Base-by-base conservation (phyloP, 2,797 vertebrate species). In the Ptychobarbus kaznakovi region DNA sequence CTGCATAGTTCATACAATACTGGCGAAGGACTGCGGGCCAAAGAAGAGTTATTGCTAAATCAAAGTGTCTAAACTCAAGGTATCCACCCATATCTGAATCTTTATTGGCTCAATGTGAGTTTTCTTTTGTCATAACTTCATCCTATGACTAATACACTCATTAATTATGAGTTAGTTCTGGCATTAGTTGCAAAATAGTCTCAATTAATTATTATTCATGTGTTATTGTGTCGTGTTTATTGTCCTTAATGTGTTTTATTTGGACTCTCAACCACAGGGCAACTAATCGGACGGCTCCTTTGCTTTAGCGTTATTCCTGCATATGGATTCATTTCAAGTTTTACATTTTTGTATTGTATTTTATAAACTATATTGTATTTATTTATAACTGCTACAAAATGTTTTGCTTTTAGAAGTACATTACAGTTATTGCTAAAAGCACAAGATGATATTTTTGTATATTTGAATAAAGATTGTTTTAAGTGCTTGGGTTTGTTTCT, bases 1-100 rank as follows among this genome's bases (percentile, higher is more conserved):
- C 81, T 88, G 69, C 63, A n/a, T 94, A 95, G 95, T 92, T 95
- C 93, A 78, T 95, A 95, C 93, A 87, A 93, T 92, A 95, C 95
- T 84, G 88, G 90, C 88, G 95, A 95, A 88, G 92, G 90, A 86
- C 88, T 72, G 90, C 93, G 90, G 91, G 87, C 88, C 42, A 89
- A 87, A 72, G 81, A 58, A 82, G 92, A 91, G 83, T 92, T 94
- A 87, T 91, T 92, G 91, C 91, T 89, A 84, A 90, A 92, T 93
- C 90, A 92, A 92, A 92, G 80, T 90, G 82, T 91, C 86, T 93
- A 93, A 90, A 84, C 92, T 89, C 46, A 88, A 95, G 95, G 94
- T 96, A 95, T 91, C 80, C 85, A 70, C 88, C 12, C 22, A 35
- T 56, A 28, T 72, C 35, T 68, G 58, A 58, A 69, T 53, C 38